A percentile compares a stretch with the other conserved stretches of the same genome.
Conservation (phyloP, 1,140 invertebrate genomes). For the Drosophila pruinosa region DNA sequence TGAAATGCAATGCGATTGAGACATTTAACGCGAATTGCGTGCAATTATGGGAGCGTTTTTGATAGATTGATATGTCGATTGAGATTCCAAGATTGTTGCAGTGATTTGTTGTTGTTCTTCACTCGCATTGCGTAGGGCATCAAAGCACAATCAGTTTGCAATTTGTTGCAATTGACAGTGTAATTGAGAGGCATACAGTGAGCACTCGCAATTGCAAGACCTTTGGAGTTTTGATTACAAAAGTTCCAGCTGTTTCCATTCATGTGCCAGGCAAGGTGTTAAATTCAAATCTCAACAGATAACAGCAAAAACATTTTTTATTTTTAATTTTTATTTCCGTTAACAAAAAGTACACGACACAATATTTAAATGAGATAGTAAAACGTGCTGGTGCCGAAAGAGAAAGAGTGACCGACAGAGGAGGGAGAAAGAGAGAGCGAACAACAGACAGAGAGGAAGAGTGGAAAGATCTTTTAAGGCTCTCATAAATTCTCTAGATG, state of each 20-base stretch:
- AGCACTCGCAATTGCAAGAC: not conserved
- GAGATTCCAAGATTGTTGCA: constrained; percentile 26
- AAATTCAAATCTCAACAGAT: constrained; percentile 7
- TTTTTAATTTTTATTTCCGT: constrained; percentile 7
- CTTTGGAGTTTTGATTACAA: constrained; percentile 13
- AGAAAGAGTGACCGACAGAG: not conserved
- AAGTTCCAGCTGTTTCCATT: not conserved
- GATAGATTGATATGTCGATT: constrained; percentile 29
- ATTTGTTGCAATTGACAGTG: constrained; percentile 40
- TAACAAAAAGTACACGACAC: not conserved
- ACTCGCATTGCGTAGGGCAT: constrained; percentile 50
- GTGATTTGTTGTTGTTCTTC: constrained; percentile 57
- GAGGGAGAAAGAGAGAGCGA: not conserved
- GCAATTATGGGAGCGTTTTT: constrained; percentile 32
- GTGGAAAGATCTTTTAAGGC: constrained; percentile 22
- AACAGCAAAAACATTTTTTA: constrained; percentile 5
- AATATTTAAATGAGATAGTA: constrained; percentile 9
- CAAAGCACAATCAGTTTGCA: constrained; percentile 53
- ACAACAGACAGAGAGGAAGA: constrained; percentile 3
- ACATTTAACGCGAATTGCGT: constrained; percentile 34
- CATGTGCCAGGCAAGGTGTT: not conserved
- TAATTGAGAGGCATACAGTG: constrained; percentile 30
- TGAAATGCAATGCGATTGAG: constrained; percentile 22
- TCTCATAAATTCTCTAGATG: constrained; percentile 63
- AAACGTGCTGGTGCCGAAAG: constrained; percentile 6